Evolutionary conservation across 2,113 vertebrate genomes (phyloP).

Genomic region (Pitta sordida): DNA sequence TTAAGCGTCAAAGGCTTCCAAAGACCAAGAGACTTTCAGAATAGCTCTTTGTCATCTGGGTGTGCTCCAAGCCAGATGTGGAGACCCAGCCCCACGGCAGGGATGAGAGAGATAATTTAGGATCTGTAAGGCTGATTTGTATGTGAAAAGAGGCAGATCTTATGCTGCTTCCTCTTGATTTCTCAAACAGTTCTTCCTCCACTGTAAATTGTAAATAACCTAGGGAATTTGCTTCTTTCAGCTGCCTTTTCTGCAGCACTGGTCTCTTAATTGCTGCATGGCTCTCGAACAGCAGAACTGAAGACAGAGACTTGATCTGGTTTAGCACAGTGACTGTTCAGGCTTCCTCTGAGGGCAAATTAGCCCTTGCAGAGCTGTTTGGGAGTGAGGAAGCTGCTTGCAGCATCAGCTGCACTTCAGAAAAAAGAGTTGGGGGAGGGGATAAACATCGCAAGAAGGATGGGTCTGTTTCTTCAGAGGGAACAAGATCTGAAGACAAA

Average conservation of each 20-base stretch:
- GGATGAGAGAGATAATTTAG: slow-evolving; percentile 40
- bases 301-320: background rate
- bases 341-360: background rate
- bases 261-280: background rate
- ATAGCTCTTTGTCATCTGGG: background rate
- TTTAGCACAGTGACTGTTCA: background rate
- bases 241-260: slow-evolving; percentile 6
- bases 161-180: slow-evolving; percentile 29
- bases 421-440: background rate
- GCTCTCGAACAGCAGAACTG: background rate
- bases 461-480: background rate
- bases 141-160: slow-evolving; percentile 41
- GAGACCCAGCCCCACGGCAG: slow-evolving; percentile 31
- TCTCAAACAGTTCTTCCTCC: slow-evolving; percentile 23
- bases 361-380: background rate
- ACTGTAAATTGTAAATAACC: slow-evolving; percentile 36
- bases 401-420: background rate
- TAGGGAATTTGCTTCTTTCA: slow-evolving; percentile 12
- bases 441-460: background rate
- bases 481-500: slow-evolving; percentile 10
- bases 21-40: background rate
- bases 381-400: background rate
- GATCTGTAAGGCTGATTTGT: slow-evolving; percentile 40
- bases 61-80: slow-evolving; percentile 37
- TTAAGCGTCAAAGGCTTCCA: slow-evolving; percentile 18